Evolutionary conservation across 2,888 invertebrate genomes (phyloP).

Genomic region (Xanthia togata): DNA sequence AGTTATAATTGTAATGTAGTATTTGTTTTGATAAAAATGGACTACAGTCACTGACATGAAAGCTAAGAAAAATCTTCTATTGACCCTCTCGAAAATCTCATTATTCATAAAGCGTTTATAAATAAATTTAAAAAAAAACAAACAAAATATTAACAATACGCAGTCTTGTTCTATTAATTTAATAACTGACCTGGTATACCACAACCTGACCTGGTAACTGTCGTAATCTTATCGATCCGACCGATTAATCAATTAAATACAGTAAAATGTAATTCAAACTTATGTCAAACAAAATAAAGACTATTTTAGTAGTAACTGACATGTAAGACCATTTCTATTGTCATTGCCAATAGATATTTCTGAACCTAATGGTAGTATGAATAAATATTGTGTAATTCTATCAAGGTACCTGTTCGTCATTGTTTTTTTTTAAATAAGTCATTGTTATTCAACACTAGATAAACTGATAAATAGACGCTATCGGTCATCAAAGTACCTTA

Average conservation of each 20-base stretch:
- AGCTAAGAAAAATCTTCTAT: background rate
- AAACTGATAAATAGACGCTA: conserved; percentile 32
- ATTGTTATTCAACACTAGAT: conserved; percentile 25
- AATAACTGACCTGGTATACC: background rate
- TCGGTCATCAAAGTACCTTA: conserved; percentile 6
- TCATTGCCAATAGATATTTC: conserved; percentile 6
- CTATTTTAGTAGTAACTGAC: conserved; percentile 1
- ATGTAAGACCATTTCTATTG: conserved; percentile 9
- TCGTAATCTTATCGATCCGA: conserved; percentile 5
- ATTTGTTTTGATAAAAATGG: conserved; percentile 35
- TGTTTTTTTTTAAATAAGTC: background rate
- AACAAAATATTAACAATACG: background rate
- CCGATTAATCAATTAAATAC: conserved; percentile 1
- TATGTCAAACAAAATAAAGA: background rate
- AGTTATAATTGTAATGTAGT: conserved; percentile 19
- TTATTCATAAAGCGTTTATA: background rate
- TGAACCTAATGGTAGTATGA: conserved; percentile 8
- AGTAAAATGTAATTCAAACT: conserved; percentile 12
- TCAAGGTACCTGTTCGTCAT: conserved; percentile 24
- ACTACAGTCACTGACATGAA: conserved; percentile 24
- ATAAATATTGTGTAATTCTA: conserved; percentile 36
- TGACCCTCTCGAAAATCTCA: background rate
- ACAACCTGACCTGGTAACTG: too few relatives aligned
- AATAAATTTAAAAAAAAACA: background rate
- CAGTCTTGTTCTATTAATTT: background rate